Conservation (phyloP, 2,797 vertebrate species). For the Ptychadena robeensis region DNA sequence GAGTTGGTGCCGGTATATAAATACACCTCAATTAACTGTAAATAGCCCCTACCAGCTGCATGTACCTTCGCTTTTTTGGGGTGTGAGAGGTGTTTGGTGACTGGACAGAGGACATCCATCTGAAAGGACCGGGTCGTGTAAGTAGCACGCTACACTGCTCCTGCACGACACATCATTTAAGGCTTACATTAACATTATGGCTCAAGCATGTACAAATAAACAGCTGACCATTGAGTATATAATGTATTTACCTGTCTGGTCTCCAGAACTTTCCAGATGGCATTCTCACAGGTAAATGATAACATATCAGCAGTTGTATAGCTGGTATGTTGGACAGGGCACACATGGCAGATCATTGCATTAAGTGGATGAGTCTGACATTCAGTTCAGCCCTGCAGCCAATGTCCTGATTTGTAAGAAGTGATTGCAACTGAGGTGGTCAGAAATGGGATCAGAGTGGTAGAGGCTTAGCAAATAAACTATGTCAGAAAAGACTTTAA, state of each 20-base stretch:
- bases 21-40: too few species aligned
- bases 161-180: too few species aligned
- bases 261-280: not conserved
- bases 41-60: too few species aligned
- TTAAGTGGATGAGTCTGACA: conserved; percentile 17
- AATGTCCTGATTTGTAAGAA: conserved; percentile 51
- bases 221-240: not conserved
- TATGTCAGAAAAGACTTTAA: conserved; percentile 54
- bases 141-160: too few species aligned
- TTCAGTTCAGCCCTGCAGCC: conserved; percentile 33
- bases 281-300: not conserved
- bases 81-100: too few species aligned
- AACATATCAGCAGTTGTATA: not conserved
- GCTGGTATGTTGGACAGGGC: not conserved
- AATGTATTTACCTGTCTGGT: not conserved
- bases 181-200: not conserved
- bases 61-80: too few species aligned
- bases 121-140: too few species aligned
- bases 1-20: too few species aligned
- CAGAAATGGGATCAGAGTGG: conserved; percentile 52
- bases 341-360: conserved; percentile 1
- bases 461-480: conserved; percentile 60
- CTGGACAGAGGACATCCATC: too few species aligned
- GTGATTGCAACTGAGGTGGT: conserved; percentile 60
- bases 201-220: too few species aligned